Evolutionary conservation across 2,113 vertebrate genomes (phyloP).

Genomic region (Hypomesus transpacificus): DNA sequence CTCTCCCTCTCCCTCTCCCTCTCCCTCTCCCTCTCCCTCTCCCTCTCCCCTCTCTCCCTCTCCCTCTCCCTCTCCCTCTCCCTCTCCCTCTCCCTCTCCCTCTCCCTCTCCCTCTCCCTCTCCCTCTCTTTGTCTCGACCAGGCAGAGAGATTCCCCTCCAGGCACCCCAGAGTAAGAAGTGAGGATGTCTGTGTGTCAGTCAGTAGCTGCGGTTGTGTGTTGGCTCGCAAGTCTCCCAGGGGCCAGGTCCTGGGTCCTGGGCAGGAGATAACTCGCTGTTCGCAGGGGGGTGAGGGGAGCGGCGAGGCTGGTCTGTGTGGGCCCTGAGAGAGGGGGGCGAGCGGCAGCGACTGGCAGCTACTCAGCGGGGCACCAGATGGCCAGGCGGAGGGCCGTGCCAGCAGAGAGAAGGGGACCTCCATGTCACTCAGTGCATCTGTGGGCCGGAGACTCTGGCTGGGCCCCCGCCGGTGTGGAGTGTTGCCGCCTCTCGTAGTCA

Average conservation of each 20-base stretch:
- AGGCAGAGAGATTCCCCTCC: slow-evolving; percentile 1
- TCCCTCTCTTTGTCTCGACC: slow-evolving; percentile 38
- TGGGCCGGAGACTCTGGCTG: slow-evolving; percentile 37
- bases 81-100: not conserved
- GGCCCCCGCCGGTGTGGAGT: no score
- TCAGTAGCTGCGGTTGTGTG: slow-evolving; percentile 7
- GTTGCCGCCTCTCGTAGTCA: slow-evolving; percentile 32
- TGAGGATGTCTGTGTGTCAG: slow-evolving; percentile 11
- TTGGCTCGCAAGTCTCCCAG: slow-evolving; percentile 18
- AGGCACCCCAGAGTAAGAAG: slow-evolving; percentile 10
- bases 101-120: not conserved
- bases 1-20: slow-evolving; percentile 34
- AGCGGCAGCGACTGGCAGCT: slow-evolving; percentile 65
- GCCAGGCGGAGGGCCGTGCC: slow-evolving; percentile 53
- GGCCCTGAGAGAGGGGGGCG: slow-evolving; percentile 31
- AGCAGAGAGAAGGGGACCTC: slow-evolving; percentile 56
- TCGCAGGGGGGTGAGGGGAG: slow-evolving; percentile 22
- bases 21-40: slow-evolving; percentile 33
- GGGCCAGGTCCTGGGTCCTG: slow-evolving; percentile 9
- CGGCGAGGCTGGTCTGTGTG: slow-evolving; percentile 26
- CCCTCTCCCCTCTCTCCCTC: slow-evolving; percentile 14
- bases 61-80: not conserved
- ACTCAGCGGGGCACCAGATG: slow-evolving; percentile 65
- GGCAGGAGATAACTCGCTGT: slow-evolving; percentile 34
- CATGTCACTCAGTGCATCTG: slow-evolving; percentile 62